A percentile compares a stretch with the other conserved stretches of the same genome.
Conservation (phyloP, 2,797 vertebrate species). For the Bradypus variegatus region DNA sequence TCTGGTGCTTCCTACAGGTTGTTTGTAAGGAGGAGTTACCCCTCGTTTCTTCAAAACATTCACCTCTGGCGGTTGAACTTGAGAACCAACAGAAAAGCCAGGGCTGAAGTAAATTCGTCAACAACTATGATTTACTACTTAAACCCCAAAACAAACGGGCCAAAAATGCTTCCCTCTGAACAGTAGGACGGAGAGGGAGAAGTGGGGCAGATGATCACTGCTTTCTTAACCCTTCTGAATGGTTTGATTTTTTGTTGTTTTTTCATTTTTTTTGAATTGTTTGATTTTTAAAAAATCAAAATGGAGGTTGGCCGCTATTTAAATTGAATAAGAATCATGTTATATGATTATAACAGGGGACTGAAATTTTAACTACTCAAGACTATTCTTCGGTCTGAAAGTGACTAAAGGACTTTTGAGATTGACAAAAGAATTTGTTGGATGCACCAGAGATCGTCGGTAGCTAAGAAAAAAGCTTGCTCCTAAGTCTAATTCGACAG, state of each 20-base stretch:
- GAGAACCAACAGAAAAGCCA: neutral
- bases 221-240: neutral
- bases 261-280: neutral
- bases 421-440: neutral
- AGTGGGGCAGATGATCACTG: neutral
- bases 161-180: neutral
- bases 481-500: neutral
- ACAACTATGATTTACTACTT: neutral
- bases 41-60: neutral
- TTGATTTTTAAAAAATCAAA: too few relatives aligned
- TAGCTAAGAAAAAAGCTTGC: neutral
- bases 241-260: neutral
- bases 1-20: neutral
- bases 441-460: neutral
- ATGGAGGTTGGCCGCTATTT: neutral
- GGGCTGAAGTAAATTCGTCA: neutral
- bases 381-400: neutral
- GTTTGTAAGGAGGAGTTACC: neutral
- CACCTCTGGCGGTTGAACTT: neutral
- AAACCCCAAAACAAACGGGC: neutral
- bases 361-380: conserved; percentile 6
- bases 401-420: neutral
- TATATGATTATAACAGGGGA: neutral
- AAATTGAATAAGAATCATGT: neutral
- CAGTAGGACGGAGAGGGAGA: too few relatives aligned